Conservation (phyloP, 2,113 vertebrate genomes). For the Rhinopithecus roxellana region DNA sequence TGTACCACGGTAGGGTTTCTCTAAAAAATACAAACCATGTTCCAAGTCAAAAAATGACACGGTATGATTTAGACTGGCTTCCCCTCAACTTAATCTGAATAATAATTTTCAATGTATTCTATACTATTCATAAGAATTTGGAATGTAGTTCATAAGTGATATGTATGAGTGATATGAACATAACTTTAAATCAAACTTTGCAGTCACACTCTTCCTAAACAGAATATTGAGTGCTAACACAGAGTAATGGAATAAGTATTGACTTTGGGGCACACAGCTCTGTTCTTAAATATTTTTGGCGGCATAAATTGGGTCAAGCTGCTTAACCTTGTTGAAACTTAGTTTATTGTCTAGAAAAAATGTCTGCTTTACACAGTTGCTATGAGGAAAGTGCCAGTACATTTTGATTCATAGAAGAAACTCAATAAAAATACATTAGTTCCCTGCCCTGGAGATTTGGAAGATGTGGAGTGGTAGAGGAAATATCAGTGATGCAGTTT, state of each 20-base stretch:
- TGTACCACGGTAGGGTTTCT: not conserved
- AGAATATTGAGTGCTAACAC: not conserved
- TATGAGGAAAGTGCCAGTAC: not conserved
- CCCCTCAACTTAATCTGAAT: not conserved
- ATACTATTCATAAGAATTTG: not conserved
- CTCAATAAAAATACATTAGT: not conserved
- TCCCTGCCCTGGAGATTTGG: not conserved
- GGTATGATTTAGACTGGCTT: not conserved
- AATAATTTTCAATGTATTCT: not conserved
- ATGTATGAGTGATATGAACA: not conserved
- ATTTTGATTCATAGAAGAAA: constrained; percentile 1
- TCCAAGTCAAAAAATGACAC: not conserved
- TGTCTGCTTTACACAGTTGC: not conserved
- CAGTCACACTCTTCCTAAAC: not conserved
- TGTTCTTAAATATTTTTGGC: not conserved
- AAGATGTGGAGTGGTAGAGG: not conserved
- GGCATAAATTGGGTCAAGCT: not conserved
- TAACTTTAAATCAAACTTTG: not conserved
- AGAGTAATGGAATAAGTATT: not conserved
- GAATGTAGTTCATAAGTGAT: not conserved
- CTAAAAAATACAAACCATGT: not conserved
- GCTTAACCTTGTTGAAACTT: not conserved
- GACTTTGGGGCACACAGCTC: not conserved
- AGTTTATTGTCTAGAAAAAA: not conserved
- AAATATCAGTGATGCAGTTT: constrained; percentile 8